Conservation (phyloP, 2,888 invertebrate genomes). For the Zaprionus bogoriensis region DNA sequence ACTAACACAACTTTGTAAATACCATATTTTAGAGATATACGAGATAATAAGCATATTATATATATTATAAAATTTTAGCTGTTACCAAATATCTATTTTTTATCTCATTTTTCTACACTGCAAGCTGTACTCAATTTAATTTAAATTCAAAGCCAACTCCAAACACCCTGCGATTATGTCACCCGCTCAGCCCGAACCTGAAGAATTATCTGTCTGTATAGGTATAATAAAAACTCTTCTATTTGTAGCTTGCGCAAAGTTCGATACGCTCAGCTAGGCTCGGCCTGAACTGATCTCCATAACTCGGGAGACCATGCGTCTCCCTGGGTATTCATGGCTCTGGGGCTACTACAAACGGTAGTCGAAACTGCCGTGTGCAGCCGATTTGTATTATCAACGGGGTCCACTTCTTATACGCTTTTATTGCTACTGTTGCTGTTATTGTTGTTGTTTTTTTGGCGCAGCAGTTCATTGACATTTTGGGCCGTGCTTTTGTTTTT, state of each 20-base stretch:
- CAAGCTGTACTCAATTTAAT: neutral
- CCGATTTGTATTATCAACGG: slow-evolving; percentile 14
- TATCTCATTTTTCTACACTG: neutral
- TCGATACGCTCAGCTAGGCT: slow-evolving; percentile 47
- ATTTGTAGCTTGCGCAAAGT: slow-evolving; percentile 11
- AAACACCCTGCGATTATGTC: neutral
- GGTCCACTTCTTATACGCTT: slow-evolving; percentile 3
- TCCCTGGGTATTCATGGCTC: neutral
- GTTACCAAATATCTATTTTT: neutral
- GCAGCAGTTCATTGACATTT: slow-evolving; percentile 70
- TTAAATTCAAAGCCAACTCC: neutral
- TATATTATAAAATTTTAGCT: too few relatives aligned
- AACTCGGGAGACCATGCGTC: neutral
- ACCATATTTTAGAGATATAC: too few relatives aligned
- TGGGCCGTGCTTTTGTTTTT: slow-evolving; percentile 15
- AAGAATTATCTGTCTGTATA: neutral
- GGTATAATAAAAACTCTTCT: neutral
- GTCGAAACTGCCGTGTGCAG: neutral
- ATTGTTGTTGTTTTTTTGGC: slow-evolving; percentile 43
- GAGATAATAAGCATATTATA: too few relatives aligned
- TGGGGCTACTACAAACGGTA: neutral
- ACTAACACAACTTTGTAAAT: too few relatives aligned
- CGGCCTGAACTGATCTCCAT: slow-evolving; percentile 32
- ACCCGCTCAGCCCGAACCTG: neutral
- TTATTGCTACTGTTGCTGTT: slow-evolving; percentile 7